Evolutionary conservation across 2,113 vertebrate genomes (phyloP).

Genomic region (Condylura cristata): DNA sequence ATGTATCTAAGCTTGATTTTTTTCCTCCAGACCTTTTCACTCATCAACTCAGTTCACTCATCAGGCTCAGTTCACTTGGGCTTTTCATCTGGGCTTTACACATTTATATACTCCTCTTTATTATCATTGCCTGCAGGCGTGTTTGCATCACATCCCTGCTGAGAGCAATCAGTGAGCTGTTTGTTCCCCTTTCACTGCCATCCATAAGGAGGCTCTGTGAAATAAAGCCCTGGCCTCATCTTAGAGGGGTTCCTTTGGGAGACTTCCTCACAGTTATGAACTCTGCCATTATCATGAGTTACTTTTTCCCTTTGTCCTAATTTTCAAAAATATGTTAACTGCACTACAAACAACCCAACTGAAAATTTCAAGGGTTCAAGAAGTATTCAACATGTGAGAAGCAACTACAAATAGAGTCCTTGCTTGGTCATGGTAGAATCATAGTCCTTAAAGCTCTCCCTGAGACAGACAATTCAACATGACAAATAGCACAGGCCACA

Average conservation of each 20-base stretch:
- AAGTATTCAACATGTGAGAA: not conserved
- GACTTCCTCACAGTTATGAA: not conserved
- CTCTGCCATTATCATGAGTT: conserved; percentile 41
- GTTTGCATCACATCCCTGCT: not conserved
- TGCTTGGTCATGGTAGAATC: not conserved
- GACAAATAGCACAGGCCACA: not conserved
- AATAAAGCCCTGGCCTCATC: not conserved
- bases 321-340: conserved; percentile 29
- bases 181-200: conserved; percentile 25
- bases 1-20: not conserved
- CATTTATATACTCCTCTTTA: conserved; percentile 34
- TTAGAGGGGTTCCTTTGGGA: conserved; percentile 18
- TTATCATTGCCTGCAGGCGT: conserved; percentile 10
- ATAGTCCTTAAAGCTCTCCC: not conserved
- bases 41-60: too few species aligned
- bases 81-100: not conserved
- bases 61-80: conserved; percentile 5
- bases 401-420: not conserved
- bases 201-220: conserved; percentile 19
- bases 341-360: not conserved
- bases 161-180: conserved; percentile 56
- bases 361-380: not conserved
- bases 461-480: not conserved
- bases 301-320: conserved; percentile 19
- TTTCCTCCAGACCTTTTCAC: conserved; percentile 24